Evolutionary conservation across 2,113 vertebrate genomes (phyloP).

Genomic region (Abramis brama): DNA sequence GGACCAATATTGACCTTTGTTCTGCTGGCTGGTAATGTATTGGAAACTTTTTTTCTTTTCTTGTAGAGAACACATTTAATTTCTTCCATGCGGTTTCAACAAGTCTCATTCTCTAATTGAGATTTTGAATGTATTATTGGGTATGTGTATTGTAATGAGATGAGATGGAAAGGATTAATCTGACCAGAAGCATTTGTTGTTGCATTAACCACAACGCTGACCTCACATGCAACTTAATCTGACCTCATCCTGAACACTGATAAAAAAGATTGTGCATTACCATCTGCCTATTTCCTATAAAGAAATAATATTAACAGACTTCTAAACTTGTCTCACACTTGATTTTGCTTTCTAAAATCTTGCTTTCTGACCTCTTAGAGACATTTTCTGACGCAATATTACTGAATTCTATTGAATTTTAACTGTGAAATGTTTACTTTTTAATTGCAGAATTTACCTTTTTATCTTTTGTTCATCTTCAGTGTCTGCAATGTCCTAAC

Average conservation of each 20-base stretch:
- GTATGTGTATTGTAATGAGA: background rate
- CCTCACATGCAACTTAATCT: conserved; percentile 15
- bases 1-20: background rate
- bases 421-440: background rate
- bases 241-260: background rate
- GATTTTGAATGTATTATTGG: background rate
- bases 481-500: no score
- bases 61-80: background rate
- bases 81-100: background rate
- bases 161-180: background rate
- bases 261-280: background rate
- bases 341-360: background rate
- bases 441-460: background rate
- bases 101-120: background rate
- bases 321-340: background rate
- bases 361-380: no score
- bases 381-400: background rate
- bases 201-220: background rate
- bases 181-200: background rate
- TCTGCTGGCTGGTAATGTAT: background rate
- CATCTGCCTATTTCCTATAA: background rate
- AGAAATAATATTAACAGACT: background rate
- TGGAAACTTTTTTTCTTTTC: background rate
- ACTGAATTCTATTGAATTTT: background rate
- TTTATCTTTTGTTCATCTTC: background rate